Evolutionary conservation across 2,797 vertebrate species (phyloP).

Genomic region (Sciurus carolinensis): DNA sequence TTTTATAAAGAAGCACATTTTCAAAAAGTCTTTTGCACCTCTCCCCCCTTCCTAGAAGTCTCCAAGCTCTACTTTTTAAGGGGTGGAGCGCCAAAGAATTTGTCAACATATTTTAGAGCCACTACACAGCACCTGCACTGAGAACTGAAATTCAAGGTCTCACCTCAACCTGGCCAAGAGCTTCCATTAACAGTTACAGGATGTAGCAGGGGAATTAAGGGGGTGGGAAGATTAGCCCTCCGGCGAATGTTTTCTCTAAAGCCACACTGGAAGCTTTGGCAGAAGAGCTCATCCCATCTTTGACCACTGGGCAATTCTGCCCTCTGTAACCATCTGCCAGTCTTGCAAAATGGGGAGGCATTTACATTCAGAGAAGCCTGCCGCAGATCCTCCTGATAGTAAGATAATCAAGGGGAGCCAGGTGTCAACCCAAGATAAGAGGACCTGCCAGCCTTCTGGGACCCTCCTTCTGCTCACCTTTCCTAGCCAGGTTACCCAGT

Average conservation of each 20-base stretch:
- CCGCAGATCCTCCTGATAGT: neutral
- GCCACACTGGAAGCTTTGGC: neutral
- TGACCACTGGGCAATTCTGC: neutral
- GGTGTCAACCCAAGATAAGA: neutral
- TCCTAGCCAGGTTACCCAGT: neutral
- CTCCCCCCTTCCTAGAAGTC: neutral
- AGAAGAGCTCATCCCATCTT: neutral
- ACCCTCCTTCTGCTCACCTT: neutral
- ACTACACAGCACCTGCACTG: neutral
- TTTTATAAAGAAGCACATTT: neutral
- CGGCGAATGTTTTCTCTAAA: neutral
- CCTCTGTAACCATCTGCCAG: neutral
- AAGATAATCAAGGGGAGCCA: neutral
- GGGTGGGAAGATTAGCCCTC: neutral
- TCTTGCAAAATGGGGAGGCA: neutral
- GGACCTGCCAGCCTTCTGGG: neutral
- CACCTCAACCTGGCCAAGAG: neutral
- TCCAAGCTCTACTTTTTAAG: neutral
- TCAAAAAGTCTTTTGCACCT: neutral
- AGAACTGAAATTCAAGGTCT: constrained; percentile 17
- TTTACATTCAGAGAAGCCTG: neutral
- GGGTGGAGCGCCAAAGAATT: neutral
- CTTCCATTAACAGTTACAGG: neutral
- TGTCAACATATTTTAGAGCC: neutral
- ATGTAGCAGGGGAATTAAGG: neutral